phyloP scores from a whole-genome alignment of 2,888 invertebrate species.

The Nemotelus pantherinus region DNA sequence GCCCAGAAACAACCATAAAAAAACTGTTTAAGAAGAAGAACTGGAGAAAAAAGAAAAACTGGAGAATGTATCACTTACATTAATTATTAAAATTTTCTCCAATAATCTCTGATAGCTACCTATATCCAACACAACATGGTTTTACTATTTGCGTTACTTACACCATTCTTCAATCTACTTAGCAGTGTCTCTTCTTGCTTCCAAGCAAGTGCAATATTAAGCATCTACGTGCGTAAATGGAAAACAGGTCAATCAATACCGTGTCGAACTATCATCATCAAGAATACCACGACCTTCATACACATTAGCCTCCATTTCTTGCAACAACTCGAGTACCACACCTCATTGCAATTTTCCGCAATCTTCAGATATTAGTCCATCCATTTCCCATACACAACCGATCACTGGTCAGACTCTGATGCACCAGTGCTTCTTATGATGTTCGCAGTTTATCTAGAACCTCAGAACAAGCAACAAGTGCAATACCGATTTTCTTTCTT shows the following conservation, averaged over 20 bases:
- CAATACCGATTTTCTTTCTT: background rate
- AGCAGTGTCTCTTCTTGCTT: no score
- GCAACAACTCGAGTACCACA: background rate
- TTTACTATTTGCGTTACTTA: no score
- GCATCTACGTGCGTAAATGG: background rate
- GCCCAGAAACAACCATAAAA: no score
- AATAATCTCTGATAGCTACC: no score
- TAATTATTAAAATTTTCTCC: no score
- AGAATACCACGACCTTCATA: conserved; percentile 7
- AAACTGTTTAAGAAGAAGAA: no score
- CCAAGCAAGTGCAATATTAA: no score
- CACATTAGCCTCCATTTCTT: background rate
- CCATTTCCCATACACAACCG: background rate
- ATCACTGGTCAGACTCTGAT: background rate
- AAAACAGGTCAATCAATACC: conserved; percentile 16
- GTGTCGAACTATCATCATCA: background rate
- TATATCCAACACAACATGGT: no score
- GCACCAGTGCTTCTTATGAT: conserved; percentile 1
- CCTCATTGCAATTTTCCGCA: conserved; percentile 17
- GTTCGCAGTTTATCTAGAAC: conserved; percentile 38
- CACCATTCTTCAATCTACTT: no score
- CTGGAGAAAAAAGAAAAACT: no score
- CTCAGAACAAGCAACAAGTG: conserved; percentile 35
- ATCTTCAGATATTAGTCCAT: conserved; percentile 13
- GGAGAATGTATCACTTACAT: no score